Evolutionary conservation across 1,140 invertebrate genomes (phyloP).

Genomic region (Oscheius sp.): DNA sequence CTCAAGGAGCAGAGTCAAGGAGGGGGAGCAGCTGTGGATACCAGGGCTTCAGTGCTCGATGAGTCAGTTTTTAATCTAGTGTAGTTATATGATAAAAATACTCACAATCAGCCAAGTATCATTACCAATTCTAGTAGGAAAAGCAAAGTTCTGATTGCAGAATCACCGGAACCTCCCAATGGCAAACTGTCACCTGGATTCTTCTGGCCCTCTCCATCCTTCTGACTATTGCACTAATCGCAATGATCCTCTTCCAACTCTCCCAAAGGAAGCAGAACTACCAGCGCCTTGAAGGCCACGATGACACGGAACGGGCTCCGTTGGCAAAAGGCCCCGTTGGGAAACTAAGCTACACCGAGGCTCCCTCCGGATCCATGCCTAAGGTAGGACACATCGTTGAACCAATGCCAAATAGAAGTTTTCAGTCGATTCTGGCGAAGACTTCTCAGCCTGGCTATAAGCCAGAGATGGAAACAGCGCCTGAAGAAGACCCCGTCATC

Average conservation of each 20-base stretch:
- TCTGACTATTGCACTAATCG: constrained; percentile 24
- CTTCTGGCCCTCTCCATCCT: constrained; percentile 38
- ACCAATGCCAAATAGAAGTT: no score
- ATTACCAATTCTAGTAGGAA: no score
- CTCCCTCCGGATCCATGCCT: no score
- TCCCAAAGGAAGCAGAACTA: background rate
- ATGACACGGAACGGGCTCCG: background rate
- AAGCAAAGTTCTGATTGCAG: no score
- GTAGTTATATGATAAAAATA: background rate
- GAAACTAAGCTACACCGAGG: no score
- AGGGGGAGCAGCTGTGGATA: background rate
- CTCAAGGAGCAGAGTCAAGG: constrained; percentile 25
- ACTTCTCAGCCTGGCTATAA: no score
- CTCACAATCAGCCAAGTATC: background rate
- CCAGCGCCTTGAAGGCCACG: background rate
- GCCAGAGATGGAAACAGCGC: no score
- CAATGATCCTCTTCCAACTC: constrained; percentile 28
- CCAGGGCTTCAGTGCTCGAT: background rate
- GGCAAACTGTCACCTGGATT: constrained; percentile 36
- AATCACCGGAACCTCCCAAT: constrained; percentile 35
- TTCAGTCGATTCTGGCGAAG: no score
- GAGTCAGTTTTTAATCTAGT: background rate
- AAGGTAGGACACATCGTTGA: no score
- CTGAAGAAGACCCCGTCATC: no score
- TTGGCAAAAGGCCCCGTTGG: no score